Evolutionary conservation across 2,113 vertebrate species (phyloP), one percentile per base, ranked within the genome.

Genomic region (Vanacampus margaritifer): DNA sequence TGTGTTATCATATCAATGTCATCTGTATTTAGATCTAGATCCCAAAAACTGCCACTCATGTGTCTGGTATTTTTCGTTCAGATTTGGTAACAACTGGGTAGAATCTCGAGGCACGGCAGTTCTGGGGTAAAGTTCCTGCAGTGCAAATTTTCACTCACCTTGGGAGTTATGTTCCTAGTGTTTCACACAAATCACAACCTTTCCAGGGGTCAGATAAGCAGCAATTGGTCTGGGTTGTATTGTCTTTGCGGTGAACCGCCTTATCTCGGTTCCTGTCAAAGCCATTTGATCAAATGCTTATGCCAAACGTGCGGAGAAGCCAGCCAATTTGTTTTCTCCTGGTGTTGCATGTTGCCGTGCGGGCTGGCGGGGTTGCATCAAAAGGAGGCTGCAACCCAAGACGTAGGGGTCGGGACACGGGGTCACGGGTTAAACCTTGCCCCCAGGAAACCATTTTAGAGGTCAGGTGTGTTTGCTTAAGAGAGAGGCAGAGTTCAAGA

Each of bases 401-500:
- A 72, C 65, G 48, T 53, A 45, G 37, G 76, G 82, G 81, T 88
- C 84, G 78, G 67, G 80, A 71, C 68, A 12, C 64, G 58, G 63
- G 87, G 89, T 87, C 84, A 11, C 59, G 37, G 82, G 87, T 86
- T 86, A 90, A 90, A 86, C 85, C 86, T 58, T 67, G 86, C 86
- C 85, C 85, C 76, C 68, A 59, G 84, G 88, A 81, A 74, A 76
- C 73, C 69, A 7, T 74, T 84, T 79, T 77, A 73, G 79, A 84
- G 87, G 90, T 87, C 86, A 88, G 83, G 82, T 76, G 78, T 90
- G 83, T 89, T 91, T 88, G 84, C 79, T 86, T 86, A 84, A 79
- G 54, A 85, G 74, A 81, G 71, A 71, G 71, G 43, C 76, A 83
- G 79, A 83, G 84, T 82, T 87, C 78, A 90, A 79, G 64, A 78